These are phyloP conservation scores for Pentalonia nigronervosa DNA, from an alignment of 1,140 invertebrate species.

Conservation along the genomic window DNA sequence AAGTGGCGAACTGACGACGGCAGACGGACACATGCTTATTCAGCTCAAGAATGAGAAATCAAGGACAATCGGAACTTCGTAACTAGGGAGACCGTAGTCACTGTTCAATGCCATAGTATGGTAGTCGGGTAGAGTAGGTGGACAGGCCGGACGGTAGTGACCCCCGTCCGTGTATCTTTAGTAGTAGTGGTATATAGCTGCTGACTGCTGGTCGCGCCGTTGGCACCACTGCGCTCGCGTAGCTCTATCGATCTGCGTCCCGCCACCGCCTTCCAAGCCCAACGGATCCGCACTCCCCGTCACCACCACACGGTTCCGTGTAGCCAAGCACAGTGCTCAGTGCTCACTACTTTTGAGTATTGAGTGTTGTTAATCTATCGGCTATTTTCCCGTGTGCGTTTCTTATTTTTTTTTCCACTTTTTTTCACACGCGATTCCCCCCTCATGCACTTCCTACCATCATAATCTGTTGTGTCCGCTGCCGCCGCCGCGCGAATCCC, in stretches of 20 bases:
- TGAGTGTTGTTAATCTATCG: conserved; percentile 13
- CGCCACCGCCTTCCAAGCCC: background rate
- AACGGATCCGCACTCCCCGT: background rate
- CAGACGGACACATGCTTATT: no score
- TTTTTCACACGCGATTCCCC: no score
- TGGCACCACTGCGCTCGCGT: conserved; percentile 10
- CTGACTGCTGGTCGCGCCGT: background rate
- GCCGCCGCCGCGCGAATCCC: background rate
- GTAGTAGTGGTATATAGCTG: background rate
- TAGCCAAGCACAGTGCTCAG: background rate
- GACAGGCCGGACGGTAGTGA: no score
- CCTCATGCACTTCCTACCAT: background rate
- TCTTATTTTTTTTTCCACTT: background rate
- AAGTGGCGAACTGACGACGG: no score
- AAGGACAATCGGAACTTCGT: no score
- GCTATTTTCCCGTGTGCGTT: background rate
- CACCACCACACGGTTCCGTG: background rate
- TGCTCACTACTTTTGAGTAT: conserved; percentile 1
- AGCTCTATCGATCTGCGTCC: conserved; percentile 43
- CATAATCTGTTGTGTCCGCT: background rate
- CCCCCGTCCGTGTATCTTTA: no score
- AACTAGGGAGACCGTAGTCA: no score
- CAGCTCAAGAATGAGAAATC: no score
- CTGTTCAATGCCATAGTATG: no score
- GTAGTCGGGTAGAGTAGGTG: no score